phyloP scores from a whole-genome alignment of 2,113 vertebrate species.

The Tyrannus savana region DNA sequence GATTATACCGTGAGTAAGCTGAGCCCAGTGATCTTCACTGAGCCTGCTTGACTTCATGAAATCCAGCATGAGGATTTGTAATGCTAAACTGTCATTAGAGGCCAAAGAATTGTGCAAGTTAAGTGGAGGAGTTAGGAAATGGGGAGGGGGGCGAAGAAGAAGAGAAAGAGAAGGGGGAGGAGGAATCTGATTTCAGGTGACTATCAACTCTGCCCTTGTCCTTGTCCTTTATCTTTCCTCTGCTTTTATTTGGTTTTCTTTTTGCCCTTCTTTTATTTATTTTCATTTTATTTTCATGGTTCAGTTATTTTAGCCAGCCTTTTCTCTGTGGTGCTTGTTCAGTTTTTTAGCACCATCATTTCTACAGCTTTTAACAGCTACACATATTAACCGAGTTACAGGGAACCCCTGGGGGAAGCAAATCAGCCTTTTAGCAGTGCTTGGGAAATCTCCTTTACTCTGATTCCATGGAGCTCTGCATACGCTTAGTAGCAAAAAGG shows the following conservation, averaged over 20 bases:
- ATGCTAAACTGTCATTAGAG: neutral
- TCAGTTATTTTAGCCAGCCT: neutral
- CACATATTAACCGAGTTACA: neutral
- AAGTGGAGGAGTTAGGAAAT: neutral
- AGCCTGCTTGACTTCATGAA: neutral
- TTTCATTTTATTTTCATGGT: neutral
- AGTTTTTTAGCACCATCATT: neutral
- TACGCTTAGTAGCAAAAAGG: neutral
- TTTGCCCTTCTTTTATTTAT: neutral
- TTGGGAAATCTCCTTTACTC: neutral
- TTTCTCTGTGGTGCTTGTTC: neutral
- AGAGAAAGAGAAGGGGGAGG: neutral
- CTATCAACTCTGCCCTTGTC: neutral
- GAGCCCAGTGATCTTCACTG: neutral
- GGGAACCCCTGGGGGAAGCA: neutral
- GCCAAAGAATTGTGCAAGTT: neutral
- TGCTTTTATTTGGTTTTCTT: neutral
- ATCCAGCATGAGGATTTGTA: neutral
- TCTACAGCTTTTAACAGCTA: slow-evolving; percentile 21
- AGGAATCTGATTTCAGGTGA: neutral
- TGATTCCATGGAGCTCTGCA: neutral
- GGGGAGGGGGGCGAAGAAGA: neutral
- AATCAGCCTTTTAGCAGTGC: neutral
- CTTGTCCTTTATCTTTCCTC: neutral
- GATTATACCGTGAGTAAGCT: neutral